These are phyloP conservation scores for Coranthus polyacanthus DNA, from an alignment of 2,797 vertebrate species.

Conservation along the genomic window DNA sequence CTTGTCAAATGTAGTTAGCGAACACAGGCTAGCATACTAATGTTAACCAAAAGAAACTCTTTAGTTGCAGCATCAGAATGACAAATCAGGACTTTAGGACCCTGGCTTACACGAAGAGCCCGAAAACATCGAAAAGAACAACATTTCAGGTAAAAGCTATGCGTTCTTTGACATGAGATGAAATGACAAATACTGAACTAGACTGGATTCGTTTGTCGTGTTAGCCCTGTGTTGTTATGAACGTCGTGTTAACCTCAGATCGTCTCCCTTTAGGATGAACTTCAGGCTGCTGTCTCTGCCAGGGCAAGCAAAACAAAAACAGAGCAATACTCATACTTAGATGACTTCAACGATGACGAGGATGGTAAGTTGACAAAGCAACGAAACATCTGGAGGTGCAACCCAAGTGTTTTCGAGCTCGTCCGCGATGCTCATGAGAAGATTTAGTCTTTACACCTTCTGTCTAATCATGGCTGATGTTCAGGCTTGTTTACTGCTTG, in stretches of 20 bases:
- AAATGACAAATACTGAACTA: neutral
- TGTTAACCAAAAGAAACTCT: neutral
- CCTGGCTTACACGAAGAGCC: constrained; percentile 88
- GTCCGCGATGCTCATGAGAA: no score
- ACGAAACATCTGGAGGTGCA: neutral
- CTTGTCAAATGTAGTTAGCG: constrained; percentile 1
- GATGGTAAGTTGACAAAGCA: constrained; percentile 67
- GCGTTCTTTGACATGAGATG: neutral
- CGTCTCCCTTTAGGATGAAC: constrained; percentile 84
- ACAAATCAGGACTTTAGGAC: constrained; percentile 79
- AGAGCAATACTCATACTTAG: constrained; percentile 80
- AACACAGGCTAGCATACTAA: constrained; percentile 56
- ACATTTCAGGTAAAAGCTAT: constrained; percentile 90
- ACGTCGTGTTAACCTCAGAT: neutral
- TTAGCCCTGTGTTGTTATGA: neutral
- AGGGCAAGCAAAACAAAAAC: constrained; percentile 77
- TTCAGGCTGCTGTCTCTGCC: constrained; percentile 86
- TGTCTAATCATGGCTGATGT: neutral
- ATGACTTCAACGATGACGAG: constrained; percentile 88
- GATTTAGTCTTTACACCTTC: no score
- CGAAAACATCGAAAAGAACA: constrained; percentile 88
- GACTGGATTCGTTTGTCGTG: neutral
- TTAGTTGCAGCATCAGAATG: constrained; percentile 68
- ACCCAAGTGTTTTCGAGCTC: neutral
- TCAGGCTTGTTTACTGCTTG: neutral